Evolutionary conservation across 2,888 invertebrate species (phyloP), one percentile per base, ranked within the genome.

Genomic region (Auanema sp.): DNA sequence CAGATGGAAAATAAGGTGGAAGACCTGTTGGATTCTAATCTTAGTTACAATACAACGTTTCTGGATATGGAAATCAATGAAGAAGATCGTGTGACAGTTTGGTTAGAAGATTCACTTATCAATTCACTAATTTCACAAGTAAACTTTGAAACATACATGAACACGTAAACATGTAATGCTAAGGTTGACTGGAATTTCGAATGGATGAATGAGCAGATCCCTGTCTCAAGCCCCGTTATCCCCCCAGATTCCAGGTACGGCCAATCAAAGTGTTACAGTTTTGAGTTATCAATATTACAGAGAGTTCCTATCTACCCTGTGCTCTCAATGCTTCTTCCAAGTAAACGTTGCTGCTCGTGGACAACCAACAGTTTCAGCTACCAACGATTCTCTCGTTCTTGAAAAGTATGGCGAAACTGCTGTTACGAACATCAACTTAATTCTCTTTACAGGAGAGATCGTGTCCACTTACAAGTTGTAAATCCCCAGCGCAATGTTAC

Each of bases 181-280:
- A 44, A 68, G 67, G 61, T 75, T 2, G 72, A 76, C 23, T 82
- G 82, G 82, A 71, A 79, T 52, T 80, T 81, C 58, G 76, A 79
- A 58, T 82, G 81, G 80, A 78, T 82, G 78, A 68, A 77, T 49
- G 79, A 82, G 63, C 65, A 75, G 52, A 80, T 82, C 58, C 79
- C 80, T 0, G 73, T 82, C 40, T 65, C 71, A 6, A 74, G 75
- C 41, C 74, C 76, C 1, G 71, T 79, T 40, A 71, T 82, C 40
- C 82, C 82, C 1, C 64, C 71, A 16, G 76, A 74, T 59, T 76
- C 76, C 1, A 50, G 66, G 51, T 65, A 11, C 8, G 24, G 11
- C 54, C 18, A 18, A 4, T 3, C 24, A 11, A 50, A 2, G 11
- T n/a, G 11, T 16, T 10, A 50, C 2, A 10, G n/a, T n/a, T n/a